Evolutionary conservation across 2,888 invertebrate genomes (phyloP), one percentile per base, ranked within the genome.

Genomic region (Chrysolina oricalcia): DNA sequence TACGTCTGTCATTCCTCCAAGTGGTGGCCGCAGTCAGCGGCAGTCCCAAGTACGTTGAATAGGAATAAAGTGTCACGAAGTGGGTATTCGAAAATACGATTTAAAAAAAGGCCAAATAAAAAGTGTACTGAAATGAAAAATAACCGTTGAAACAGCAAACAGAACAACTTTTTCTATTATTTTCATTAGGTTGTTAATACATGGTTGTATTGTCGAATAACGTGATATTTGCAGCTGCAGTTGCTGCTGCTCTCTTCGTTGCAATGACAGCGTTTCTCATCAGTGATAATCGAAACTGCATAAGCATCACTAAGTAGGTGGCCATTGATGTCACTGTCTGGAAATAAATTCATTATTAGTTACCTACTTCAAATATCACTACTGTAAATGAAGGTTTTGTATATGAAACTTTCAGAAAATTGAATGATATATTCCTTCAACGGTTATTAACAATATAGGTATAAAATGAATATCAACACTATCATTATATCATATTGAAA

Each of bases 251-350:
- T 78, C 85, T 84, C 41, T 84, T 83, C 9, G 86, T 84, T 17
- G 87, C 87, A 11, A 88, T 75, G n/a, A 90, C 89, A 0, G 91
- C 89, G 78, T 92, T 92, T 50, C 92, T 89, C 53, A 91, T 88
- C 1, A 93, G 87, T 0, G 93, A 93, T 56, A 93, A 87, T 81
- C 94, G 93, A 84, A 94, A 94, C 87, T 94, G 94, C 90, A 94
- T 91, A 82, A 94, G 83, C 73, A 94, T 94, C 10, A 94, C 93
- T 79, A 94, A 87, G 86, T 94, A 94, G 0, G 94, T 94, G 1
- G 93, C 93, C 91, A 94, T 93, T 82, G 92, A 93, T 1, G 94
- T 92, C 43, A 94, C 89, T 68, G 93, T 93, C 93, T 93, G 77
- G 1, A 62, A 62, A 27, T 65, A 8, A 35, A 35, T 35, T 6